Percentiles rank a stretch among this genome's conserved stretches.
Evolutionary conservation across 2,888 invertebrate species (phyloP).

Genomic region (Stictocephala bisonia): DNA sequence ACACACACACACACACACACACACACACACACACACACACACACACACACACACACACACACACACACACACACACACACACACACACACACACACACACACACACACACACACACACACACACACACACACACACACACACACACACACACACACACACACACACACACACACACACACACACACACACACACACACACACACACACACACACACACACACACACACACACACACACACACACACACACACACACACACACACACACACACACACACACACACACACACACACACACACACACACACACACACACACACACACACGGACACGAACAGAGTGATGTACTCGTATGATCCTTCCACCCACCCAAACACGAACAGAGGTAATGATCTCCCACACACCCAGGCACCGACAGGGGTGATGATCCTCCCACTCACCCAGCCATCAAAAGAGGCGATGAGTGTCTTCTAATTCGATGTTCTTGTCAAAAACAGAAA

Average conservation of each 20-base stretch:
- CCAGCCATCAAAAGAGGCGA: too few relatives aligned
- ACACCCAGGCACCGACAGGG: too few relatives aligned
- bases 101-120: constrained; percentile 40
- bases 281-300: constrained; percentile 43
- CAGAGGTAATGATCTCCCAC: too few relatives aligned
- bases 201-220: constrained; percentile 39
- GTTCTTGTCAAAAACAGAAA: too few relatives aligned
- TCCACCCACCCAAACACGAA: too few relatives aligned
- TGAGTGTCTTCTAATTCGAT: too few relatives aligned
- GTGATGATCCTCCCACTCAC: too few relatives aligned
- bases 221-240: constrained; percentile 42
- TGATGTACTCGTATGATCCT: too few relatives aligned
- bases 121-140: constrained; percentile 41
- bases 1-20: constrained; percentile 33
- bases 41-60: constrained; percentile 31
- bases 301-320: constrained; percentile 41
- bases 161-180: constrained; percentile 40
- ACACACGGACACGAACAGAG: too few relatives aligned
- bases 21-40: constrained; percentile 35
- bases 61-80: constrained; percentile 40
- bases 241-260: constrained; percentile 42
- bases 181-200: constrained; percentile 39
- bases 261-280: constrained; percentile 42
- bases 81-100: constrained; percentile 36
- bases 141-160: constrained; percentile 40